Evolutionary conservation across 2,797 vertebrate genomes (phyloP), one percentile per base, ranked within the genome.

Genomic region (Cryptoblepharus egeriae): DNA sequence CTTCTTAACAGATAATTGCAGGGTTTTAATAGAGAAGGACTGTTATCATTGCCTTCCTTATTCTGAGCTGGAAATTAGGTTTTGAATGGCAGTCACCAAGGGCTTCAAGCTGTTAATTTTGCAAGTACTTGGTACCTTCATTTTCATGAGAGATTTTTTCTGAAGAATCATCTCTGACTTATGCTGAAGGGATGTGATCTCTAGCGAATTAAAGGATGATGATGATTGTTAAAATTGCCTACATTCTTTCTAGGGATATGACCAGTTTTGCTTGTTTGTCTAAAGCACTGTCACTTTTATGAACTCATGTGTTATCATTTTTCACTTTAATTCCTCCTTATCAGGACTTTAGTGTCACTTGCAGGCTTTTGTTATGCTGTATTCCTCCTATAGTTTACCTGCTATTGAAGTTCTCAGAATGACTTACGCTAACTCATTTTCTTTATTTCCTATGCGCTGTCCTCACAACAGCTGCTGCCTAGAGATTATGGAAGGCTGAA

Each of bases 261-360:
- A 77, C 22, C 20, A 32, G 4, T 45, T 5, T 69, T 37, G 1
- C 52, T 72, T 8, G 1, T 37, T 87, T 81, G 3, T 60, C 13
- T 65, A 74, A n/a, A 80, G 60, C 2, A 39, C 55, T 35, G 37
- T 71, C 49, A 57, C 57, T 58, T 82, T 65, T 16, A 45, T 71
- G 63, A 67, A 49, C 57, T 75, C 1, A 4, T 75, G 26, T 60
- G 1, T 55, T 73, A 57, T 63, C 28, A 22, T 49, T 49, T 73
- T 60, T 73, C 74, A 77, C 18, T 73, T 79, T 82, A 79, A 82
- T 63, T 75, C 49, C 49, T 70, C 58, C 15, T 86, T 85, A 65
- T 1, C 1, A 71, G 15, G 45, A 61, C 57, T 35, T 65, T 79
- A 69, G 2, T 18, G 24, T 71, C 30, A 37, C 58, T 52, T 74